Evolutionary conservation across 37 sponge, comb jelly and placozoan genomes (phyloP), one percentile per base, ranked within the genome.

Genomic region (Beroe forskalii): DNA sequence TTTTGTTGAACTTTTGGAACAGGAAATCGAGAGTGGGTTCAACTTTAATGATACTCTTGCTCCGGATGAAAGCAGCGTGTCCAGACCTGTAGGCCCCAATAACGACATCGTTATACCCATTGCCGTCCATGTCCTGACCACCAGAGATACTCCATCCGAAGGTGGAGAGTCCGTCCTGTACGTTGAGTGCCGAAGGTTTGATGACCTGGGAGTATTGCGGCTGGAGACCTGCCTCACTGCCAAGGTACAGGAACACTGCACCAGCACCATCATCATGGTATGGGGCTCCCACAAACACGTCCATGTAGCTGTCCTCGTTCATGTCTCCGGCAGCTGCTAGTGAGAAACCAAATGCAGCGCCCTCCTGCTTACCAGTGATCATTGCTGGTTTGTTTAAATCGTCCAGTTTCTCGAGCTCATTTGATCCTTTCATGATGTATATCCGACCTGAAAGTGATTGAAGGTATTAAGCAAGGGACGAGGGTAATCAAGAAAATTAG

Each of bases 201-300:
- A 80, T 80, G 86, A 44, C n/a, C 22, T 80, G 86, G 44, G 86
- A 80, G 44, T 41, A 44, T 4, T 41, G 2, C 2, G 86, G 9
- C 4, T 41, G 55, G n/a, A 80, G 4, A 9, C 86, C 86, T 2
- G n/a, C 55, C 44, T 8, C 48, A 9, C 55, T 42, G 30, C 86
- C 86, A 4, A 80, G 86, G 86, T 28, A 80, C 24, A 80, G 86
- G 86, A 44, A 80, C 24, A 80, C 86, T 28, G 86, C 86, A 28
- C 86, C 86, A 1, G 12, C 3, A 25, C 55, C 55, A 48, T 80
- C 55, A 24, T 80, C 55, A 25, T 41, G 35, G 27, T 80, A 80
- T 22, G 86, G 86, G 3, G 86, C 86, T 43, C 86, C 86, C 14
- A 80, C 86, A 42, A 80, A 80, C n/a, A 80, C 48, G 86, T 80